phyloP scores from a whole-genome alignment of 2,888 invertebrate species.

The Watsonalla binaria region DNA sequence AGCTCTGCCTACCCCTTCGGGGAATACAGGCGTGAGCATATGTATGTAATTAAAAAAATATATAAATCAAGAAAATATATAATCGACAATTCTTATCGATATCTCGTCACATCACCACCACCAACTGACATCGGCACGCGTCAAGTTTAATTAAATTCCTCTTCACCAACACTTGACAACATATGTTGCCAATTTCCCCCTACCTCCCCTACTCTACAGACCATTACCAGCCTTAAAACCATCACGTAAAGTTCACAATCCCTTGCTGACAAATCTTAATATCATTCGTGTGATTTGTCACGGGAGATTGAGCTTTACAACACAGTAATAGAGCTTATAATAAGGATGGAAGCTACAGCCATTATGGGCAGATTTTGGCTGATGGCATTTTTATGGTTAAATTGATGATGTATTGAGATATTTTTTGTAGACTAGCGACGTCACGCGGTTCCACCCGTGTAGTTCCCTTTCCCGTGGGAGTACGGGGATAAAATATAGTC shows the following conservation, averaged over 20 bases:
- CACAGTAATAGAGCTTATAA: neutral
- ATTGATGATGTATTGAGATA: neutral
- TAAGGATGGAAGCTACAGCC: neutral
- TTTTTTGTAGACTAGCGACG: neutral
- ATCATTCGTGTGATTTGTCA: neutral
- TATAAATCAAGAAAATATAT: too few species aligned
- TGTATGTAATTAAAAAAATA: too few species aligned
- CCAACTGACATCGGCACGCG: conserved; percentile 40
- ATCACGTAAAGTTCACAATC: conserved; percentile 6
- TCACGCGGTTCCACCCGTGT: too few species aligned
- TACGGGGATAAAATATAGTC: too few species aligned
- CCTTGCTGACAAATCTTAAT: conserved; percentile 3
- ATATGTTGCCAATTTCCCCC: conserved; percentile 69
- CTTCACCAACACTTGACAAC: conserved; percentile 58
- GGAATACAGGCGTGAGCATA: too few species aligned
- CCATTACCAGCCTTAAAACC: conserved; percentile 14
- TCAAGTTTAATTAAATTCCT: conserved; percentile 82
- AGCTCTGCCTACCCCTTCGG: too few species aligned
- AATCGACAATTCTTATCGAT: conserved; percentile 6
- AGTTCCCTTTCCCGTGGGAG: too few species aligned
- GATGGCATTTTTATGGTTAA: conserved; percentile 15
- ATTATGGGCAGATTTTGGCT: conserved; percentile 1
- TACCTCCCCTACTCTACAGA: conserved; percentile 5
- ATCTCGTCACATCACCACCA: conserved; percentile 22
- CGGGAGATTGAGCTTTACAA: conserved; percentile 5